Evolutionary conservation across 2,113 vertebrate species (phyloP), one percentile per base, ranked within the genome.

Genomic region (Xiphophorus maculatus): DNA sequence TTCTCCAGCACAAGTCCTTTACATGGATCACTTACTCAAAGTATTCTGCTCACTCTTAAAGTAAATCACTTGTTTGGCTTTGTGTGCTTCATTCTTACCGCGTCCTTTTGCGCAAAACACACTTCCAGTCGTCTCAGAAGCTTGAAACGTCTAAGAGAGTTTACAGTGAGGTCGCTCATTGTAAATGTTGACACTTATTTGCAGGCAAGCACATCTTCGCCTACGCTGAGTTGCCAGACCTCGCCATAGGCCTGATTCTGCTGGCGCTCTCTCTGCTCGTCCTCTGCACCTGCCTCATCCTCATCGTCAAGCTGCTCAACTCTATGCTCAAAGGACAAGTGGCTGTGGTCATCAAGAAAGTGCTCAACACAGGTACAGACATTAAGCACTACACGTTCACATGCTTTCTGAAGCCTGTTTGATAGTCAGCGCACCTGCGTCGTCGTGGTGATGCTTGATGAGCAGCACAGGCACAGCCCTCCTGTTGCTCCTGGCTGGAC

Each of bases 281-380:
- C 72, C 94, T 99, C 61, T 99, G 98, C 35, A 92, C 94, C 69
- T 99, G 98, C 89, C 94, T 99, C 89, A 93, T 99, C 84, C 86
- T 96, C 80, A 99, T 99, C 0, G 98, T 99, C 89, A 99, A 99
- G 87, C 88, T 99, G 35, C 94, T 99, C 81, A 98, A 97, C 93
- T 98, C 98, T 14, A 95, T 99, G 93, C 95, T 99, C 64, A 95
- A 95, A 87, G 98, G 98, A 42, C 97, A 97, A 94, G 97, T 99
- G 37, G 97, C 97, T 0, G 69, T 92, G 1, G 80, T 97, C 90
- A 99, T 99, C 94, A 99, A 99, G 95, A 99, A 98, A 91, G 95
- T 97, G 40, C 91, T 99, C 87, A 99, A 99, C 90, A 99, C 97
- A 40, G 98, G 98, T 99, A 93, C 29, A 4, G 5, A 67, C 15